Conservation (phyloP, 2,113 vertebrate genomes). For the Saimiri boliviensis region DNA sequence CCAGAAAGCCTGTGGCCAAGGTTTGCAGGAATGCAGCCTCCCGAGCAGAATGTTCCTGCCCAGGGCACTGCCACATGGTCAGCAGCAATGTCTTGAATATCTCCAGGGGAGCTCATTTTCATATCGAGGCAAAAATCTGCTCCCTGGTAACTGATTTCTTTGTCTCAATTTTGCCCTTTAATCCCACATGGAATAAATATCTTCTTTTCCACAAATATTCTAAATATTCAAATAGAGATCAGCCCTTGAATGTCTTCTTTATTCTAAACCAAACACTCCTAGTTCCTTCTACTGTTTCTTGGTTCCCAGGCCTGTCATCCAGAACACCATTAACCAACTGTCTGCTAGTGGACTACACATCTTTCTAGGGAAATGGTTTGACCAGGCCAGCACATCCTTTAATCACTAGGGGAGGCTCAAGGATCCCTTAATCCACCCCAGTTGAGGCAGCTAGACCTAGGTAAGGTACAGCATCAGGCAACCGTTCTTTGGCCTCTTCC, state of each 20-base stretch:
- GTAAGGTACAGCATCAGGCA: background rate
- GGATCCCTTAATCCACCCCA: background rate
- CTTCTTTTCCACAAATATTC: background rate
- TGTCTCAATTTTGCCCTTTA: background rate
- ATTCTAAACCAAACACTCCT: conserved; percentile 1
- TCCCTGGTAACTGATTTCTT: background rate
- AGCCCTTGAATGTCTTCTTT: background rate
- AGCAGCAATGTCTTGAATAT: background rate
- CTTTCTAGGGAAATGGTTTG: background rate
- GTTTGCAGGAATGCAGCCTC: background rate
- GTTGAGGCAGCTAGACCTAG: background rate
- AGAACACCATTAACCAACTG: too few relatives aligned
- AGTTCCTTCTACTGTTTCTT: background rate
- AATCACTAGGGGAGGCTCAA: background rate
- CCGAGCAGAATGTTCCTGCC: background rate
- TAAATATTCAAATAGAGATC: background rate
- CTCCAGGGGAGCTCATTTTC: background rate
- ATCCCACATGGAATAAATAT: background rate
- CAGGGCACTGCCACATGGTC: fast-evolving
- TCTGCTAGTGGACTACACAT: fast-evolving
- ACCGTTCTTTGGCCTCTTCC: background rate
- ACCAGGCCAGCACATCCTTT: background rate
- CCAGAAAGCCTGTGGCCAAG: background rate
- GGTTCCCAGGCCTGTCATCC: background rate
- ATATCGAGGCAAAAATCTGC: background rate